Percentiles rank a stretch among this genome's conserved stretches.
Evolutionary conservation across 2,113 vertebrate species (phyloP).

Genomic region (Monopterus albus): DNA sequence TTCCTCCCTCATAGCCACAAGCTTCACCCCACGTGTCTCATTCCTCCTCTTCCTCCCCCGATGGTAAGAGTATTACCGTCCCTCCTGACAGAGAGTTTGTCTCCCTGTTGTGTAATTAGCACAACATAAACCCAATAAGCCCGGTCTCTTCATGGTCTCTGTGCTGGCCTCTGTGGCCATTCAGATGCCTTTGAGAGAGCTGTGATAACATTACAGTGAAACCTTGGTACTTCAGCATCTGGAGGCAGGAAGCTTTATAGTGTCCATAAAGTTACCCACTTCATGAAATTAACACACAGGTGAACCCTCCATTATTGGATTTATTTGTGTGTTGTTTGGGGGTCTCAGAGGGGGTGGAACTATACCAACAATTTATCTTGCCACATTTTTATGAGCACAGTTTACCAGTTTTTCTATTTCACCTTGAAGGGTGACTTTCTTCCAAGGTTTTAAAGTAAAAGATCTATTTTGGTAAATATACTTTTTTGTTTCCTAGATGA

Average conservation of each 20-base stretch:
- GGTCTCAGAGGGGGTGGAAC: conserved; percentile 15
- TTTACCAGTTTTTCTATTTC: background rate
- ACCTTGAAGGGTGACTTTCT: too few species aligned
- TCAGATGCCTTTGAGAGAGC: conserved; percentile 50
- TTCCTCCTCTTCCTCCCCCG: conserved; percentile 20
- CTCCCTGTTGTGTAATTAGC: conserved; percentile 64
- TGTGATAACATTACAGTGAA: conserved; percentile 52
- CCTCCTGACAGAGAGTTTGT: conserved; percentile 45
- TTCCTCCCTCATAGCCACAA: conserved; percentile 38
- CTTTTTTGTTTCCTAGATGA: too few species aligned
- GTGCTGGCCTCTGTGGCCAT: conserved; percentile 35
- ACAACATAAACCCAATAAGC: conserved; percentile 54
- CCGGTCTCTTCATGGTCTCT: conserved; percentile 27
- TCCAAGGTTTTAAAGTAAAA: too few species aligned
- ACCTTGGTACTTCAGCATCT: conserved; percentile 13
- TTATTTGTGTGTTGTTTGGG: conserved; percentile 35
- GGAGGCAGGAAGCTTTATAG: conserved; percentile 45
- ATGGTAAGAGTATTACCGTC: conserved; percentile 51
- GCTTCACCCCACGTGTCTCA: conserved; percentile 20
- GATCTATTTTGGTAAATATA: too few species aligned
- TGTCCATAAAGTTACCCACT: conserved; percentile 58
- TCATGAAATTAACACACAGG: conserved; percentile 69
- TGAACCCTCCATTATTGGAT: conserved; percentile 60
- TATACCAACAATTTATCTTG: too few species aligned
- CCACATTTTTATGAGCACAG: background rate